Percentiles rank a stretch among this genome's conserved stretches.
These are phyloP conservation scores for Hylaeus anthracinus DNA, from an alignment of 1,140 invertebrate species.

Conservation along the genomic window DNA sequence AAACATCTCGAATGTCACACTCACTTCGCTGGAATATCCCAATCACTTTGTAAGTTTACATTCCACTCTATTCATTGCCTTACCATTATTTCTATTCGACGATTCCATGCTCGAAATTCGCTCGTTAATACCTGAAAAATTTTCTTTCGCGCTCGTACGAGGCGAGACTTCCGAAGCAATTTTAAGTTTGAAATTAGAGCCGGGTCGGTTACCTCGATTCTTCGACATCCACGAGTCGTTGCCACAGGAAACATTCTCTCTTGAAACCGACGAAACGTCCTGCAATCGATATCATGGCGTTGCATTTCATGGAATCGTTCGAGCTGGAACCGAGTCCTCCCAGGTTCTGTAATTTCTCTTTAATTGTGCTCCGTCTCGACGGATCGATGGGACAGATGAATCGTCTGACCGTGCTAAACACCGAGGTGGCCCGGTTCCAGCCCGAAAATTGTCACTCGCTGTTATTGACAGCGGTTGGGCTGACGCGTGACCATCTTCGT, in stretches of 20 bases:
- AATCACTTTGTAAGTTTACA: background rate
- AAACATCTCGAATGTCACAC: background rate
- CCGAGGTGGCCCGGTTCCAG: background rate
- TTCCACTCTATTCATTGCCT: no score
- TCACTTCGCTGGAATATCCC: no score
- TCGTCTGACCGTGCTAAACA: conserved; percentile 1
- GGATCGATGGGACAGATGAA: conserved; percentile 1
- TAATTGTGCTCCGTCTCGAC: background rate
- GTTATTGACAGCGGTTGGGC: conserved; percentile 16
- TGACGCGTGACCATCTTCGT: conserved; percentile 11
- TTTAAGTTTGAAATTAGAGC: background rate
- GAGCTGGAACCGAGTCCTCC: background rate
- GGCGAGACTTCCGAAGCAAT: background rate
- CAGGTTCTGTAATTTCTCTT: conserved; percentile 24
- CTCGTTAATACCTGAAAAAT: background rate
- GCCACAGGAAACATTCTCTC: background rate
- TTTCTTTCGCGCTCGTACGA: background rate
- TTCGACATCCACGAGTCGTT: background rate
- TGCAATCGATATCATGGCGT: conserved; percentile 27
- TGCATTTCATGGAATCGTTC: conserved; percentile 22
- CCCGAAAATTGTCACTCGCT: conserved; percentile 9
- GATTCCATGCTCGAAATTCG: no score
- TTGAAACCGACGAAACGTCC: conserved; percentile 1
- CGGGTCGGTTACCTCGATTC: background rate
- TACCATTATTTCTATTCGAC: no score